Evolutionary conservation across 2,888 invertebrate species (phyloP).

Genomic region (Agapostemon virescens): DNA sequence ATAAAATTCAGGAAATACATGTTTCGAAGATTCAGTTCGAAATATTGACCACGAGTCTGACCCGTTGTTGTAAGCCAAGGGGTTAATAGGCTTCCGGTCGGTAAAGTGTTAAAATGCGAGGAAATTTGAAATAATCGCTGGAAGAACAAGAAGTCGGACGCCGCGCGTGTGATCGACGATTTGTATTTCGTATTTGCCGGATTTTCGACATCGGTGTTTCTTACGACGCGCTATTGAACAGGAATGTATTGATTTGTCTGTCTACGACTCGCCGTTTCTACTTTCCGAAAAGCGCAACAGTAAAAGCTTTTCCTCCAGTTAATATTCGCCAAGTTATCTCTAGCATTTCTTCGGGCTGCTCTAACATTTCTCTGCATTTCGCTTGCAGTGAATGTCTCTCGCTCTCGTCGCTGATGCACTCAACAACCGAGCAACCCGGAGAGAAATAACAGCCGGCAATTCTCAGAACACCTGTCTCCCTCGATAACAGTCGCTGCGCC

Average conservation of each 20-base stretch:
- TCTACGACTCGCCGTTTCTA: background rate
- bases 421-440: background rate
- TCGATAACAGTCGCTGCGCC: background rate
- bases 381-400: background rate
- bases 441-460: background rate
- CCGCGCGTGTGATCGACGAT: no score
- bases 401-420: background rate
- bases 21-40: no score
- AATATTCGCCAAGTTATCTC: background rate
- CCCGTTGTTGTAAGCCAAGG: no score
- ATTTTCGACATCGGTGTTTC: background rate
- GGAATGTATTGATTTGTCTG: background rate
- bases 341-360: background rate
- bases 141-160: no score
- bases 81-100: no score
- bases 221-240: no score
- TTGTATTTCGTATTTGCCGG: background rate
- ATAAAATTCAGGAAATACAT: no score
- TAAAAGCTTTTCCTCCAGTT: background rate
- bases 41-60: no score
- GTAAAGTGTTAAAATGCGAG: no score
- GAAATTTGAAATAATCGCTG: no score
- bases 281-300: background rate
- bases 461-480: slow-evolving; percentile 9
- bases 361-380: background rate